Evolutionary conservation across 2,113 vertebrate species (phyloP).

Genomic region (Catharus bicknelli): DNA sequence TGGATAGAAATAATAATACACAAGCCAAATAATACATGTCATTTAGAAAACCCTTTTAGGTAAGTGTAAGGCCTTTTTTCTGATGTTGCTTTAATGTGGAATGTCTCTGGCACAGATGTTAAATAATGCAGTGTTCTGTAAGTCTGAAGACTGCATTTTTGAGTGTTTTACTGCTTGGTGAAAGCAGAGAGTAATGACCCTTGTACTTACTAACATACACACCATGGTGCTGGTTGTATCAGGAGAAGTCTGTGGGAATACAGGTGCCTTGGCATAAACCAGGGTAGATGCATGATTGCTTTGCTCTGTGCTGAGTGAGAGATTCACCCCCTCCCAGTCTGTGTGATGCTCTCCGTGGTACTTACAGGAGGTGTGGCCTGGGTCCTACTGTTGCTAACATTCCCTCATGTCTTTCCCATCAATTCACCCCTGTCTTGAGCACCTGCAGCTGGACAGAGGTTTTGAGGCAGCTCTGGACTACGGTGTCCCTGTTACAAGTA

Average conservation of each 20-base stretch:
- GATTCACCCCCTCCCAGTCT: rapidly evolving
- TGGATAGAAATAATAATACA: background rate
- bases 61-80: background rate
- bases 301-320: background rate
- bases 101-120: background rate
- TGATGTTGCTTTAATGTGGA: background rate
- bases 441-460: background rate
- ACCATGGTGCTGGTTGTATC: background rate
- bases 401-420: background rate
- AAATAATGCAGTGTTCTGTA: background rate
- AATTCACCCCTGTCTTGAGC: background rate
- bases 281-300: background rate
- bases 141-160: background rate
- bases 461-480: background rate
- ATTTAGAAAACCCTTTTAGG: background rate
- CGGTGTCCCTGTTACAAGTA: rapidly evolving
- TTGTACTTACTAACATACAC: background rate
- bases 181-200: background rate
- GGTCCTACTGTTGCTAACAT: background rate
- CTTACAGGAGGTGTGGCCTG: background rate
- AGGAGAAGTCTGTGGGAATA: background rate
- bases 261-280: background rate
- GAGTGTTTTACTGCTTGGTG: background rate
- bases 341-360: background rate
- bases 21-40: background rate